Base-by-base conservation (phyloP, 2,797 vertebrate genomes). In the Hydrolagus colliei region DNA sequence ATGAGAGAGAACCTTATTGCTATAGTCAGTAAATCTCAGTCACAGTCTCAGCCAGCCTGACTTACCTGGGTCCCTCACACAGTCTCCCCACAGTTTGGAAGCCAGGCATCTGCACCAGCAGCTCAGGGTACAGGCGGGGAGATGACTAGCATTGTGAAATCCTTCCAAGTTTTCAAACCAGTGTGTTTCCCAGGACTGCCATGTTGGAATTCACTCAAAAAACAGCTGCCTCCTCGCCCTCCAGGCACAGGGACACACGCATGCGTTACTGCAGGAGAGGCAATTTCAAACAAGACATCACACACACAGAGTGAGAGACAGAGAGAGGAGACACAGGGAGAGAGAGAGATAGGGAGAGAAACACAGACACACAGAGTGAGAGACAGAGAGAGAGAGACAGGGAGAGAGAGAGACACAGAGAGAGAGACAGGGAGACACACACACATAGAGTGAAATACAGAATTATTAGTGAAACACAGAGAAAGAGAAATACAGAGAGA, bases 161-260 rank as follows among this genome's bases (percentile, higher is more conserved):
- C 97, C 97, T 96, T 97, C 96, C 97, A 96, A 97, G 96, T 98
- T 96, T 96, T 94, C 95, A 95, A 94, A 95, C 77, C 77, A 79
- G 61, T 79, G 20, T 62, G 77, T 59, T 79, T 52, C 94, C 94
- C 95, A 95, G 95, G 96, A 96, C 96, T 98, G 97, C 97, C 97
- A 98, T 98, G 97, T 98, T 98, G 97, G 97, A 97, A 98, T 97
- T 96, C 96, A 96, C 96, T 96, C 94, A 96, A 95, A 95, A 96
- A 97, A 98, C 96, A 97, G 97, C 96, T 97, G 93, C 96, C 97
- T 96, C 72, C 32, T 85, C 82, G 0, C 52, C 86, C 10, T 68
- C 20, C 65, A 86, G 84, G 75, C 61, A 22, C 88, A 94, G 95
- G 90, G 88, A 93, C 95, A 93, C 95, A 96, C 96, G 97, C 97